Percentiles rank a stretch among this genome's conserved stretches.
These are phyloP conservation scores for Pheosia tremula DNA, from an alignment of 2,888 invertebrate species.

Conservation along the genomic window DNA sequence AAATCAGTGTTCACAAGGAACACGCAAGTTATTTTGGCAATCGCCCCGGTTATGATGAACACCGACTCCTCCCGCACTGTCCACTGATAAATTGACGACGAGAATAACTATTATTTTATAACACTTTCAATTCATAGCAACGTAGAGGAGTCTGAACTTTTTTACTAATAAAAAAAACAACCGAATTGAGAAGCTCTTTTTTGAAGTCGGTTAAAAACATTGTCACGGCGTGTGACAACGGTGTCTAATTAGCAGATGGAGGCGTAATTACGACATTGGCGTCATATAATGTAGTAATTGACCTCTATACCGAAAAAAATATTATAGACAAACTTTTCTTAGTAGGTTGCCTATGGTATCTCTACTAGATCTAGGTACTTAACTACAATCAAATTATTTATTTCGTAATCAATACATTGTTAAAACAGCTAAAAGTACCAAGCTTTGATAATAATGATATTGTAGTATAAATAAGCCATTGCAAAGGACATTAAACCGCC, in stretches of 20 bases:
- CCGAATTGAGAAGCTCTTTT: too few species aligned
- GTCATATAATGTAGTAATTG: not conserved
- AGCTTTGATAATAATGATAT: too few species aligned
- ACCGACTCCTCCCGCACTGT: conserved; percentile 54
- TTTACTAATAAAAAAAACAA: too few species aligned
- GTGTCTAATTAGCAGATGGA: conserved; percentile 2
- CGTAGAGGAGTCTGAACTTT: not conserved
- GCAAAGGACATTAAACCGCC: too few species aligned
- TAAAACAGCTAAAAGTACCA: too few species aligned
- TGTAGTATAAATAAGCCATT: too few species aligned
- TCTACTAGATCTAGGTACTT: too few species aligned
- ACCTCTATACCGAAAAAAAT: not conserved
- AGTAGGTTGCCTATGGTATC: too few species aligned
- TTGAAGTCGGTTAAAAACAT: too few species aligned
- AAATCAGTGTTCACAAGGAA: conserved; percentile 68
- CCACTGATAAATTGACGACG: conserved; percentile 71
- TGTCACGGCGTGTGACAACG: conserved; percentile 4
- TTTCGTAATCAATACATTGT: too few species aligned
- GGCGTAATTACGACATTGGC: not conserved
- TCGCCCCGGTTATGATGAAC: conserved; percentile 61
- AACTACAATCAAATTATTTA: too few species aligned
- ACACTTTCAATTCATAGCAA: conserved; percentile 43
- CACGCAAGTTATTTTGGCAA: conserved; percentile 78
- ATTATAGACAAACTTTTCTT: too few species aligned
- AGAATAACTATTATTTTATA: conserved; percentile 72